A percentile compares a stretch with the other conserved stretches of the same genome.
Conservation (phyloP, 2,113 vertebrate species). For the Pipra filicauda region DNA sequence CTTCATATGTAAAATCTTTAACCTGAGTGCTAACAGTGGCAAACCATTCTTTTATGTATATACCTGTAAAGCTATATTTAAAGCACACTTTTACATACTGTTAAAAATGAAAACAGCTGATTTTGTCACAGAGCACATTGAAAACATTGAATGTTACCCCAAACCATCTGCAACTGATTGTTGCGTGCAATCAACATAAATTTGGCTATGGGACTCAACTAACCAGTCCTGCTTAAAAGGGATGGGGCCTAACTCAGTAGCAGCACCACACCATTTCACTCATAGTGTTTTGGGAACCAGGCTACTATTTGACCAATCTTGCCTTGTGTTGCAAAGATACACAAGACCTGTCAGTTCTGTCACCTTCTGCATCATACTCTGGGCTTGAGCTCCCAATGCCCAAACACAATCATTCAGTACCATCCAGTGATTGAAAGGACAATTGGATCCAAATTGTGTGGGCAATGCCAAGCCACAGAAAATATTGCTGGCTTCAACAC, state of each 20-base stretch:
- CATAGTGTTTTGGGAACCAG: neutral
- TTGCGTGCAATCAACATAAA: neutral
- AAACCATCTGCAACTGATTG: neutral
- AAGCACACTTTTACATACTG: neutral
- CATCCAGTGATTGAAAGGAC: neutral
- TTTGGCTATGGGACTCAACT: neutral
- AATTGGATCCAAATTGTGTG: neutral
- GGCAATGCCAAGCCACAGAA: neutral
- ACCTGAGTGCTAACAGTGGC: neutral
- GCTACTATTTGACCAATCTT: neutral
- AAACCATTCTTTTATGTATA: neutral
- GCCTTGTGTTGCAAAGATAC: neutral
- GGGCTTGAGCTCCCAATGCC: neutral
- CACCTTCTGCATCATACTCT: neutral
- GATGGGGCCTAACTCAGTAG: neutral
- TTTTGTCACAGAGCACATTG: neutral
- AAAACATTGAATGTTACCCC: neutral
- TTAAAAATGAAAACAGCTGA: neutral
- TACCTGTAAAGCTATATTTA: neutral
- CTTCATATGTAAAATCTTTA: neutral
- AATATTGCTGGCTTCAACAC: neutral
- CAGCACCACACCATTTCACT: neutral
- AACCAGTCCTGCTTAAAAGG: neutral
- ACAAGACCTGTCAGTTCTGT: neutral
- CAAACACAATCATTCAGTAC: neutral